A percentile compares a stretch with the other conserved stretches of the same genome.
Evolutionary conservation across 2,797 vertebrate genomes (phyloP).

Genomic region (Enteromius viviparus): DNA sequence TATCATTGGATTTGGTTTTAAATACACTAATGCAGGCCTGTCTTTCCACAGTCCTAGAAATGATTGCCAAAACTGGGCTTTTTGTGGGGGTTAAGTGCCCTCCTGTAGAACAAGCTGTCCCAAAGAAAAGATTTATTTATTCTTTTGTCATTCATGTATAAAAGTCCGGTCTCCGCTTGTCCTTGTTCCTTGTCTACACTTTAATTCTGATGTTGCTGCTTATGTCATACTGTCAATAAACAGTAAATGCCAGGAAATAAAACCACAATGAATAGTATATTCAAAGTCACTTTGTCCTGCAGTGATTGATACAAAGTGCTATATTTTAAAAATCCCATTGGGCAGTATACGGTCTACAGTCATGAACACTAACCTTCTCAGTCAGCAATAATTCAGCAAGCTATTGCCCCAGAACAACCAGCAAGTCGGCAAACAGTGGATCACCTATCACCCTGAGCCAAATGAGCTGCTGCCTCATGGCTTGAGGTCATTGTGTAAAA

Average conservation of each 20-base stretch:
- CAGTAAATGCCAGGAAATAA: neutral
- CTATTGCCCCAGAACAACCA: conserved; percentile 15
- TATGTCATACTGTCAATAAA: neutral
- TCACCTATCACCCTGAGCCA: neutral
- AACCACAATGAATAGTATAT: neutral
- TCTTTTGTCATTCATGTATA: neutral
- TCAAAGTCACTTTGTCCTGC: neutral
- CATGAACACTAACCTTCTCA: conserved; percentile 8
- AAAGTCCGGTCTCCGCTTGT: neutral
- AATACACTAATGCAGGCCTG: neutral
- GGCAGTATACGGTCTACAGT: neutral
- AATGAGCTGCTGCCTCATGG: conserved; percentile 28
- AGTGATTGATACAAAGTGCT: neutral
- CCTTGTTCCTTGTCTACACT: neutral
- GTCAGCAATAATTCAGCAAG: conserved; percentile 27
- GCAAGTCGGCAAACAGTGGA: conserved; percentile 21
- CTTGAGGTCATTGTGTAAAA: conserved; percentile 54
- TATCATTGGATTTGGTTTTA: neutral
- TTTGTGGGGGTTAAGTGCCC: neutral
- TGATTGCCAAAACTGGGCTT: neutral
- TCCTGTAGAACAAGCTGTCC: neutral
- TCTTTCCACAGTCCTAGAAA: neutral
- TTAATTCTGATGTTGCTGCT: neutral
- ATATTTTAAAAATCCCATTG: neutral
- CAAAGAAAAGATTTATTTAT: neutral